Evolutionary conservation across 92 coral and sea anemone species (phyloP).

Genomic region (Phymanthus crucifer): DNA sequence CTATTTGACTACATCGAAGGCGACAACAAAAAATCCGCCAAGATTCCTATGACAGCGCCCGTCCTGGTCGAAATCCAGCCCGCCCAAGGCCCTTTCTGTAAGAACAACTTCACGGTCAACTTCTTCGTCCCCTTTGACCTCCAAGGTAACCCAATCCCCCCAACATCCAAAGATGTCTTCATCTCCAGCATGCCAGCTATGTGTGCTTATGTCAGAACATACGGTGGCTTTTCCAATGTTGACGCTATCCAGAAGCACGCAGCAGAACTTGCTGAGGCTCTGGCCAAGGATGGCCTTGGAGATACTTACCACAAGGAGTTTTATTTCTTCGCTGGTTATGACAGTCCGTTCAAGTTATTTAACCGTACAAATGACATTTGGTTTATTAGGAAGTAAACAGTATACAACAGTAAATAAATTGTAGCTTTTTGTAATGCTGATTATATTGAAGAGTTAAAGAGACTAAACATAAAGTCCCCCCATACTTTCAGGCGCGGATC

Average conservation of each 20-base stretch:
- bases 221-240: conserved; percentile 54
- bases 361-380: conserved; percentile 84
- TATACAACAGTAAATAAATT: background rate
- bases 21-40: conserved; percentile 46
- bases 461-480: too few species aligned
- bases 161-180: conserved; percentile 55
- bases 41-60: conserved; percentile 80
- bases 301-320: conserved; percentile 56
- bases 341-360: conserved; percentile 60
- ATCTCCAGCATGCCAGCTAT: conserved; percentile 44
- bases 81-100: conserved; percentile 77
- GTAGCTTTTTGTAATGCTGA: background rate
- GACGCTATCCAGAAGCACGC: conserved; percentile 42
- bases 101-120: conserved; percentile 72
- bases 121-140: conserved; percentile 74
- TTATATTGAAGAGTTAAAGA: background rate
- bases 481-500: too few species aligned
- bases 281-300: conserved; percentile 69
- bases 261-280: conserved; percentile 48
- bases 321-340: conserved; percentile 71
- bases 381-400: conserved; percentile 55
- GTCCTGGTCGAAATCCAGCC: conserved; percentile 69
- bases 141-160: conserved; percentile 63
- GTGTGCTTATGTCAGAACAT: conserved; percentile 61
- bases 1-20: conserved; percentile 75